phyloP scores from a whole-genome alignment of 2,797 vertebrate genomes.

The Crocodylus rhombifer region DNA sequence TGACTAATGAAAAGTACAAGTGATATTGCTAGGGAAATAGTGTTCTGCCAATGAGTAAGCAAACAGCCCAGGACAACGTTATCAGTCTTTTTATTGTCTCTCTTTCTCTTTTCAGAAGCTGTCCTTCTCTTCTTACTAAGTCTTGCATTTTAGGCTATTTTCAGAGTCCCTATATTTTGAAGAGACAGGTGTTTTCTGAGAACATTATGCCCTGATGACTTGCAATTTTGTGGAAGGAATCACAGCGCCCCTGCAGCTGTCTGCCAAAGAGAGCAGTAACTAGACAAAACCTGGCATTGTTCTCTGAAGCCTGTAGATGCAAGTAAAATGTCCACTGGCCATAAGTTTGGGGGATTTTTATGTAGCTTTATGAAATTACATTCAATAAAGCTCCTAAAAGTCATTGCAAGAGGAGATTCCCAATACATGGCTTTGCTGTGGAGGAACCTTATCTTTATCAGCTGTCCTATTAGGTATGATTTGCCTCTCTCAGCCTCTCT shows the following conservation, averaged over 20 bases:
- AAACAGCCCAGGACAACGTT: constrained; percentile 67
- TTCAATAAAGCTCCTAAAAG: not conserved
- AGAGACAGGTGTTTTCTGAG: not conserved
- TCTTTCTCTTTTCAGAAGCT: constrained; percentile 28
- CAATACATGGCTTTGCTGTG: not conserved
- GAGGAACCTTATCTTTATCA: not conserved
- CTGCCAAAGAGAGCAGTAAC: too few relatives aligned
- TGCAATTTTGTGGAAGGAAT: not conserved
- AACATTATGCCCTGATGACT: fast-evolving
- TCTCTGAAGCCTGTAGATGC: not conserved
- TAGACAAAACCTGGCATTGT: not conserved
- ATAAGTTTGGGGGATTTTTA: not conserved
- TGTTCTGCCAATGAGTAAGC: constrained; percentile 55
- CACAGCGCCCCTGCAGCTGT: not conserved
- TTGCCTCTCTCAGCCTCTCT: not conserved
- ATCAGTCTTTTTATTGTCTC: constrained; percentile 51
- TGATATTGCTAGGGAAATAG: constrained; percentile 52
- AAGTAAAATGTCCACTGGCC: not conserved
- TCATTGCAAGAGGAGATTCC: not conserved
- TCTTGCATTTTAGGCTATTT: not conserved
- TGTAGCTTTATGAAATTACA: too few relatives aligned
- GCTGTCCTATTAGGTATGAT: not conserved
- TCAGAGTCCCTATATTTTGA: not conserved
- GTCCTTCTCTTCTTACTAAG: not conserved
- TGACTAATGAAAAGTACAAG: constrained; percentile 75